Conservation (phyloP, 1,140 invertebrate genomes). For the Diachasmimorpha longicaudata region DNA sequence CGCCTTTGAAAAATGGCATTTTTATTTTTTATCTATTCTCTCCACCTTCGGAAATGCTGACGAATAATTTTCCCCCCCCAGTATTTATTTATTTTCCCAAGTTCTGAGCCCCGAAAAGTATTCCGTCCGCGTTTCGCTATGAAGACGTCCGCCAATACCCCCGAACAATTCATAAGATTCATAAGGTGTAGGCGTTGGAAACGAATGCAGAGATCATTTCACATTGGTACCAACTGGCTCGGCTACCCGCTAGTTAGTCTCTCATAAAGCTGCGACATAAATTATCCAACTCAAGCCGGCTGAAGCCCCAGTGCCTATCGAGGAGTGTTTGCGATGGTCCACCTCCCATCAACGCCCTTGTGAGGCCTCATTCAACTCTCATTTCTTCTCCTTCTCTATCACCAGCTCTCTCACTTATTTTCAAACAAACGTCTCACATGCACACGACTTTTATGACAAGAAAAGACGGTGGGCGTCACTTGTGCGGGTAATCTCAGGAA, state of each 20-base stretch:
- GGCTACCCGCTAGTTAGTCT: constrained; percentile 36
- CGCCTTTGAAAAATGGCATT: neutral
- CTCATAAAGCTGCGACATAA: constrained; percentile 39
- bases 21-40: neutral
- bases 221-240: constrained; percentile 13
- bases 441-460: constrained; percentile 13
- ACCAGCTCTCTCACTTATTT: constrained; percentile 13
- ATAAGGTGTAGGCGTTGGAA: constrained; percentile 27
- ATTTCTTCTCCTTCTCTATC: constrained; percentile 1
- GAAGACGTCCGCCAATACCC: constrained; percentile 18
- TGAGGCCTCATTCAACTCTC: constrained; percentile 21
- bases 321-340: constrained; percentile 58
- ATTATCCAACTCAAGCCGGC: constrained; percentile 29
- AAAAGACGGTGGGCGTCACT: constrained; percentile 27
- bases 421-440: neutral
- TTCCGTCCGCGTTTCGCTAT: neutral
- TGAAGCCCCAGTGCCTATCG: constrained; percentile 14
- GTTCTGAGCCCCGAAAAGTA: too few relatives aligned
- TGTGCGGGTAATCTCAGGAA: constrained; percentile 33
- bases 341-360: constrained; percentile 61
- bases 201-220: constrained; percentile 7
- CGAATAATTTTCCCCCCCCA: too few relatives aligned
- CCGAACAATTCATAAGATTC: neutral
- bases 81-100: too few relatives aligned
- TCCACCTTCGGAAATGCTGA: too few relatives aligned